These are phyloP conservation scores for Archips xylosteana DNA, from an alignment of 2,888 invertebrate species.

Conservation along the genomic window DNA sequence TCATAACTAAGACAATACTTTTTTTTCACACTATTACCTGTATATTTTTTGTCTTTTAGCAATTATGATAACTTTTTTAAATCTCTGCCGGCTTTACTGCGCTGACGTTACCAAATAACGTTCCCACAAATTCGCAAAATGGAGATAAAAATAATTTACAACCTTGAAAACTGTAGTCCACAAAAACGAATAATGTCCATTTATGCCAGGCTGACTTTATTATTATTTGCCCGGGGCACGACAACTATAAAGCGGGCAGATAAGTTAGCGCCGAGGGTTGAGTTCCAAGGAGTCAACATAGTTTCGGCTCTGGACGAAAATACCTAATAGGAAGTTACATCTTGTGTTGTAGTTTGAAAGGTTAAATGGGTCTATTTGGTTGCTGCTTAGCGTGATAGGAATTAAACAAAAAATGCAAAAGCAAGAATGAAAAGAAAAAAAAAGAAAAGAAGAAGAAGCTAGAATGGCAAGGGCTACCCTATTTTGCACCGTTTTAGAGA, in stretches of 20 bases:
- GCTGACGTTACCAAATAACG: conserved; percentile 20
- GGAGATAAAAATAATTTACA: conserved; percentile 53
- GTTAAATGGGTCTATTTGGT: conserved; percentile 5
- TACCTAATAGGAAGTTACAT: conserved; percentile 10
- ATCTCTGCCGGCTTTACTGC: background rate
- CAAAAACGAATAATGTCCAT: conserved; percentile 59
- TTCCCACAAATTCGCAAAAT: conserved; percentile 24
- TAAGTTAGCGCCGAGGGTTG: conserved; percentile 57
- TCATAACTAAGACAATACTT: too few species aligned
- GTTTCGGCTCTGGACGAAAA: conserved; percentile 10
- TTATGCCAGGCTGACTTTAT: conserved; percentile 64
- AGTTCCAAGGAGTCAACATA: conserved; percentile 41
- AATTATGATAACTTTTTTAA: background rate
- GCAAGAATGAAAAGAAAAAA: too few species aligned
- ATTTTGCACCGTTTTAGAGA: too few species aligned
- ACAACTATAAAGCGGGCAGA: conserved; percentile 65
- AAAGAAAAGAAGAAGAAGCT: too few species aligned
- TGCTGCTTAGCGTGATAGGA: background rate
- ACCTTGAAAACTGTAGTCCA: conserved; percentile 54
- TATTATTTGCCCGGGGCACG: conserved; percentile 71
- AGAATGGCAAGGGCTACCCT: too few species aligned
- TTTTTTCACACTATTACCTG: background rate
- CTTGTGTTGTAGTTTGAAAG: background rate
- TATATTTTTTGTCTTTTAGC: background rate
- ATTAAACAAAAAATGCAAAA: too few species aligned